Evolutionary conservation across 1,140 invertebrate genomes (phyloP).

Genomic region (Cotesia typhae): DNA sequence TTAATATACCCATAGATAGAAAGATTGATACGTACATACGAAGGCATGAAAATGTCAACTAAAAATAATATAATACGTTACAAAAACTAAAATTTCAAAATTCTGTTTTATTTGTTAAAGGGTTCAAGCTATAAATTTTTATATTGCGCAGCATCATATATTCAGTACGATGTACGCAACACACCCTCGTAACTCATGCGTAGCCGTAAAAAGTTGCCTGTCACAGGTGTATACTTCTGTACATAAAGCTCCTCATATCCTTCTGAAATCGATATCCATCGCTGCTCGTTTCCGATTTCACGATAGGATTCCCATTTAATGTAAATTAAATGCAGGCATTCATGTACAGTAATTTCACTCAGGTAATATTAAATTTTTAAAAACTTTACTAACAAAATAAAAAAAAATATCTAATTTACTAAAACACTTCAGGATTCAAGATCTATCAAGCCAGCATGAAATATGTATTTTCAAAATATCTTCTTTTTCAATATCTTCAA

Average conservation of each 20-base stretch:
- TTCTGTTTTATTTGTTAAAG: constrained; percentile 12
- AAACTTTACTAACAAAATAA: too few relatives aligned
- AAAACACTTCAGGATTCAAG: too few relatives aligned
- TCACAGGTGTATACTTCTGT: constrained; percentile 38
- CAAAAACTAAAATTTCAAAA: constrained; percentile 8
- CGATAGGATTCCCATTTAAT: constrained; percentile 1
- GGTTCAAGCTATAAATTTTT: constrained; percentile 22
- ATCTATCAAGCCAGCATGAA: too few relatives aligned
- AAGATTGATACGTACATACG: too few relatives aligned
- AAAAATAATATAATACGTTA: not conserved
- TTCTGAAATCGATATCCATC: constrained; percentile 23
- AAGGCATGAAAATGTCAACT: too few relatives aligned
- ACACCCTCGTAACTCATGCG: constrained; percentile 32
- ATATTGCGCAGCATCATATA: constrained; percentile 34
- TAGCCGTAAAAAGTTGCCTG: constrained; percentile 39
- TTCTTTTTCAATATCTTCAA: too few relatives aligned
- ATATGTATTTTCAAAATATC: too few relatives aligned
- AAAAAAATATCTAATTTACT: too few relatives aligned
- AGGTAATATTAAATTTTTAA: too few relatives aligned
- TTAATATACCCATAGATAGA: too few relatives aligned
- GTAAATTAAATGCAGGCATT: not conserved
- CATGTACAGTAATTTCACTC: not conserved
- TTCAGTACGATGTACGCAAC: constrained; percentile 30
- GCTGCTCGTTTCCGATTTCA: not conserved
- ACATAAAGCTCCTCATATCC: constrained; percentile 33